A percentile compares a stretch with the other conserved stretches of the same genome.
These are phyloP conservation scores for Spodoptera exigua DNA, from an alignment of 2,888 invertebrate genomes.

Conservation along the genomic window DNA sequence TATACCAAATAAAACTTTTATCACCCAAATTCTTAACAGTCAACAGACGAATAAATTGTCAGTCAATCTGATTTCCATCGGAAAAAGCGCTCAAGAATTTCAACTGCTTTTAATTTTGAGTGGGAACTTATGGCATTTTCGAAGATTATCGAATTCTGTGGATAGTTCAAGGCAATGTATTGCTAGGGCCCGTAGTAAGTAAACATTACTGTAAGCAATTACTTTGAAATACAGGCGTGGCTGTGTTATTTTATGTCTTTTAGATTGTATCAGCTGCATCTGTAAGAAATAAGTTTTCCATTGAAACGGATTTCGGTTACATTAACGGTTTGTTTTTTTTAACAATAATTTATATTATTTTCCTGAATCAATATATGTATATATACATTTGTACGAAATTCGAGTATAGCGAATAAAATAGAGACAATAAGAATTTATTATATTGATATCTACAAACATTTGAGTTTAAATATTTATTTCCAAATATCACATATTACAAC, in stretches of 20 bases:
- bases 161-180: slow-evolving; percentile 10
- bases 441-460: slow-evolving; percentile 22
- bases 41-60: background rate
- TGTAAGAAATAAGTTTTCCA: slow-evolving; percentile 3
- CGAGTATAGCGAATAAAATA: too few species aligned
- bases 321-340: too few species aligned
- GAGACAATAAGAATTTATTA: too few species aligned
- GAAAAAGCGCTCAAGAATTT: background rate
- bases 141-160: slow-evolving; percentile 5
- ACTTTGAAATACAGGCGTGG: slow-evolving; percentile 16
- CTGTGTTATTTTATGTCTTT: slow-evolving; percentile 12
- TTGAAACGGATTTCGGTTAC: background rate
- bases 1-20: background rate
- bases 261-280: slow-evolving; percentile 13
- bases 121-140: slow-evolving; percentile 1
- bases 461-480: slow-evolving; percentile 19
- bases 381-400: too few species aligned
- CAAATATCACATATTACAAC: slow-evolving; percentile 40
- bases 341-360: too few species aligned
- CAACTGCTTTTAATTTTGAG: background rate
- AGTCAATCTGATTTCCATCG: background rate
- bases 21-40: too few species aligned
- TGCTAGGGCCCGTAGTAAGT: slow-evolving; percentile 10
- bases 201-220: slow-evolving; percentile 18
- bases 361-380: too few species aligned